A percentile compares a stretch with the other conserved stretches of the same genome.
These are phyloP conservation scores for Anolis carolinensis DNA, from an alignment of 2,113 vertebrate genomes.

Conservation along the genomic window DNA sequence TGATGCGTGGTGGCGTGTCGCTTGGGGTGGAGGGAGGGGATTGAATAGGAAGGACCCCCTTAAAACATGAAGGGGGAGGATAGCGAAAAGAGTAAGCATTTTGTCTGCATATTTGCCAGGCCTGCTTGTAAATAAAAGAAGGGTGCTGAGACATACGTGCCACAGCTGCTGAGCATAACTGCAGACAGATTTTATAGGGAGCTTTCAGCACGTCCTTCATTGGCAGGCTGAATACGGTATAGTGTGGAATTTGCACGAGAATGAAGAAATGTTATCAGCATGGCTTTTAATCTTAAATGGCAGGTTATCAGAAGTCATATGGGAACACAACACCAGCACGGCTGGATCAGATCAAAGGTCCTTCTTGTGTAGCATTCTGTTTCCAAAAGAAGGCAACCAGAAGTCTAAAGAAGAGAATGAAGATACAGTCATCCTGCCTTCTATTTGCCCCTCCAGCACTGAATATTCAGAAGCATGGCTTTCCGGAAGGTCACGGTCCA, in stretches of 20 bases:
- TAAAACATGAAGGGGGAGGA: neutral
- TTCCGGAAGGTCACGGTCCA: neutral
- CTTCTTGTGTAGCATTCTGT: neutral
- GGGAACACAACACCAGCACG: neutral
- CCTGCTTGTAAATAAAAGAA: neutral
- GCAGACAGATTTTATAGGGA: neutral
- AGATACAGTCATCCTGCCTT: neutral
- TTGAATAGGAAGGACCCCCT: neutral
- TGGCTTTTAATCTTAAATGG: neutral
- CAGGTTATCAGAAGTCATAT: neutral
- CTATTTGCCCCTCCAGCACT: neutral
- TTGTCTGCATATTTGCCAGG: neutral
- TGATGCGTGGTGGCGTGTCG: constrained; percentile 40
- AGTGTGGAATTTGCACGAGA: neutral
- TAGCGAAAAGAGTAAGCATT: neutral
- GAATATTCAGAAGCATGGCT: neutral
- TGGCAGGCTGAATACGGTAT: neutral
- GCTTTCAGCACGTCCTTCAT: neutral
- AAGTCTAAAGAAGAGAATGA: neutral
- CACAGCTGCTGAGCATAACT: neutral
- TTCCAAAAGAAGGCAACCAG: neutral
- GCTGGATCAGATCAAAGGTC: neutral
- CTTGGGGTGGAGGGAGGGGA: neutral
- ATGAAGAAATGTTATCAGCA: neutral
- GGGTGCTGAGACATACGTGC: neutral